Percentiles rank a stretch among this genome's conserved stretches.
Conservation (phyloP, 1,140 invertebrate species). For the Yoshiicerus persimilis region DNA sequence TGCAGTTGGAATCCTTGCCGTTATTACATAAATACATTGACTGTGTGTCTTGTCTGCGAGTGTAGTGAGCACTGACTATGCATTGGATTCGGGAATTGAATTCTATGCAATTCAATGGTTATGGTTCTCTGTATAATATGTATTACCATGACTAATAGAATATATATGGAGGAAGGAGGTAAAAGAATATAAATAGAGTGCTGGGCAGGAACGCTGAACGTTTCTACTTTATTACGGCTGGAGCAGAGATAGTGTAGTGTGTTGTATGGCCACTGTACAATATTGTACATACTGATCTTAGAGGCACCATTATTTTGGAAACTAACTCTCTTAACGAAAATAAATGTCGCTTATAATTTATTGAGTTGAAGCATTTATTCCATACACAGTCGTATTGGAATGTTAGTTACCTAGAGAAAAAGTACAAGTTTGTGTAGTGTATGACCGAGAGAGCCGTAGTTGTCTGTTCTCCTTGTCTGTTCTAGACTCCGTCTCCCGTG, state of each 20-base stretch:
- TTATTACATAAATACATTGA: too few relatives aligned
- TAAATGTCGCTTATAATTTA: conserved; percentile 40
- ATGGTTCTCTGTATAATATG: background rate
- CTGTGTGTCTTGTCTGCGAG: too few relatives aligned
- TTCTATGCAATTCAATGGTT: background rate
- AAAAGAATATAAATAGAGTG: too few relatives aligned
- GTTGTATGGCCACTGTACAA: too few relatives aligned
- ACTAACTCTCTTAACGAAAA: conserved; percentile 38
- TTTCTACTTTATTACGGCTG: too few relatives aligned
- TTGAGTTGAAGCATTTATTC: conserved; percentile 25
- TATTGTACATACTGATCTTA: background rate
- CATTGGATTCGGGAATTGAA: background rate
- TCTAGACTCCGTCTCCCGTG: background rate
- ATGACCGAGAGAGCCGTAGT: background rate
- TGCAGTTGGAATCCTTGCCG: too few relatives aligned
- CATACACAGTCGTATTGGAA: background rate
- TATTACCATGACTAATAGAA: too few relatives aligned
- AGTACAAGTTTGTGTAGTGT: background rate
- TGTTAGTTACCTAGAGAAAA: background rate
- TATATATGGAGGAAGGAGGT: too few relatives aligned
- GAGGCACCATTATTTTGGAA: conserved; percentile 2
- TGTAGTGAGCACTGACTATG: background rate
- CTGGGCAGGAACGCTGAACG: too few relatives aligned
- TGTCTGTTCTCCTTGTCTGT: background rate
- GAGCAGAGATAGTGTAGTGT: too few relatives aligned